A percentile compares a stretch with the other conserved stretches of the same genome.
Conservation (phyloP, 2,888 invertebrate genomes). For the Pandemis heparana region DNA sequence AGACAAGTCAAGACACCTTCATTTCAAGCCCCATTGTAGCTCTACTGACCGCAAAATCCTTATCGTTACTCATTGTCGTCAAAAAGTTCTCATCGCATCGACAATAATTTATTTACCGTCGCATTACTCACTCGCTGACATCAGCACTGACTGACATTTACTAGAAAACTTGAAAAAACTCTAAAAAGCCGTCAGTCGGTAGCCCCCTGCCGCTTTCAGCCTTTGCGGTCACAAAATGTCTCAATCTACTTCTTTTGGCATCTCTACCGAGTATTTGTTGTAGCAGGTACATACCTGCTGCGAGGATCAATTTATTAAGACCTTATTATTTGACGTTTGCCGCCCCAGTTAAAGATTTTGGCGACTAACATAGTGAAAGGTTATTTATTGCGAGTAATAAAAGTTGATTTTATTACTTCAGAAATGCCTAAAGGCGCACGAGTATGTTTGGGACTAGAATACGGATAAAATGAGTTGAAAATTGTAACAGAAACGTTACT, state of each 20-base stretch:
- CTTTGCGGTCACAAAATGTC: conserved; percentile 82
- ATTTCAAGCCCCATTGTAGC: conserved; percentile 49
- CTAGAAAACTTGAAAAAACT: conserved; percentile 60
- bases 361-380: conserved; percentile 38
- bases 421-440: no score
- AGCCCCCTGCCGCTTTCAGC: conserved; percentile 72
- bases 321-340: conserved; percentile 47
- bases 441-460: no score
- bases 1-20: conserved; percentile 21
- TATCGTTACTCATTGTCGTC: conserved; percentile 50
- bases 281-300: conserved; percentile 69
- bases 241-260: conserved; percentile 62
- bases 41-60: conserved; percentile 56
- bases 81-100: conserved; percentile 46
- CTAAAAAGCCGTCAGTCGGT: conserved; percentile 59
- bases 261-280: conserved; percentile 30
- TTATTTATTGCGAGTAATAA: not conserved
- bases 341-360: conserved; percentile 49
- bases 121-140: conserved; percentile 51
- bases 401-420: no score
- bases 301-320: conserved; percentile 66
- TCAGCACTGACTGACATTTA: conserved; percentile 67
- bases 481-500: no score
- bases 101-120: conserved; percentile 23
- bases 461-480: no score